Evolutionary conservation across 2,113 vertebrate species (phyloP).

Genomic region (Anarrhichthys ocellatus): DNA sequence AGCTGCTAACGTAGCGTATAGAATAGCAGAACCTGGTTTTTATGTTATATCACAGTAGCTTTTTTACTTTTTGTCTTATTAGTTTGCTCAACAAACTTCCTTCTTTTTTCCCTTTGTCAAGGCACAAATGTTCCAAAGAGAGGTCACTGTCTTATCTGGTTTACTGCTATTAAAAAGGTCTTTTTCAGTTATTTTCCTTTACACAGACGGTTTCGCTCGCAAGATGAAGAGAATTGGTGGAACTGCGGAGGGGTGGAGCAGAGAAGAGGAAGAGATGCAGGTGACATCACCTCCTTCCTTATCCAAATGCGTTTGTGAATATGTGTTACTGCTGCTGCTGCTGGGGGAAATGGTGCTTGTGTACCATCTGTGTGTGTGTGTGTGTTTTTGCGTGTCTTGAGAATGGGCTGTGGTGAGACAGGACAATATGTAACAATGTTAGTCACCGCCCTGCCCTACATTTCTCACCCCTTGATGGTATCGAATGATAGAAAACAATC

Average conservation of each 20-base stretch:
- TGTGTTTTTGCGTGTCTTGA: background rate
- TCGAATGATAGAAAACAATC: conserved; percentile 20
- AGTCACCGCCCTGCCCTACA: conserved; percentile 11
- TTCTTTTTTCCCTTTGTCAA: conserved; percentile 25
- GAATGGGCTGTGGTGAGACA: conserved; percentile 42
- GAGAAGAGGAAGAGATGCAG: conserved; percentile 19
- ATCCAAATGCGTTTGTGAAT: conserved; percentile 24
- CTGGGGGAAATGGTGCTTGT: conserved; percentile 19
- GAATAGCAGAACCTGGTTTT: conserved; percentile 16
- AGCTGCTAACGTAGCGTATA: background rate
- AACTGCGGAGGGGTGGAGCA: conserved; percentile 3
- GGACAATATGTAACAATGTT: conserved; percentile 16
- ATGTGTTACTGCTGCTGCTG: conserved; percentile 36
- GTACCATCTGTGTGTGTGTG: background rate
- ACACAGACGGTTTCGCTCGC: background rate
- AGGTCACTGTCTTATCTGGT: background rate
- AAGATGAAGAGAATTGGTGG: conserved; percentile 30
- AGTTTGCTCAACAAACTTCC: conserved; percentile 32
- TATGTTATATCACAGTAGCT: conserved; percentile 4
- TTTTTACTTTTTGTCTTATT: conserved; percentile 2
- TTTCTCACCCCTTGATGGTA: conserved; percentile 44
- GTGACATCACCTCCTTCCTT: conserved; percentile 74
- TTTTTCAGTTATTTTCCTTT: conserved; percentile 24
- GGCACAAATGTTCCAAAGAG: background rate
- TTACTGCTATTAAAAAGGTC: background rate